Conservation (phyloP, 2,888 invertebrate species). For the Apocheima hispidaria region DNA sequence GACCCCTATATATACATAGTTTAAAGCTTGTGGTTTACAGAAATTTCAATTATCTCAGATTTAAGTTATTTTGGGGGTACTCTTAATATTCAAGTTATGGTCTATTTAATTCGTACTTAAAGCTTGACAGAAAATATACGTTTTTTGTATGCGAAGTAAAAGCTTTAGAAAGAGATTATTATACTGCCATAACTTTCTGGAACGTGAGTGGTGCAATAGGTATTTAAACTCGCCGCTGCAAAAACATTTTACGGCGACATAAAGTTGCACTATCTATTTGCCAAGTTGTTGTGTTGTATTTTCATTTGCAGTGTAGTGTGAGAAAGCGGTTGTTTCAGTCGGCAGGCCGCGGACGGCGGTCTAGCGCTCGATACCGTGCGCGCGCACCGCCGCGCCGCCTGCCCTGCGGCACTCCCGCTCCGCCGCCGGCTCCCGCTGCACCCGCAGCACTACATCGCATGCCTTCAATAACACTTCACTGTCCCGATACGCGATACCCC, state of each 20-base stretch:
- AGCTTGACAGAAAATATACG: not conserved
- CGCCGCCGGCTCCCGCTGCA: constrained; percentile 41
- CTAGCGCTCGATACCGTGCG: constrained; percentile 72
- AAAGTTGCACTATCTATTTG: constrained; percentile 43
- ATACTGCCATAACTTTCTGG: constrained; percentile 20
- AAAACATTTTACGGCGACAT: constrained; percentile 42
- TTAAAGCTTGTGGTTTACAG: constrained; percentile 23
- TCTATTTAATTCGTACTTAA: constrained; percentile 13
- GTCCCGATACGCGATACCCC: constrained; percentile 11
- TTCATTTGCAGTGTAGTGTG: constrained; percentile 38
- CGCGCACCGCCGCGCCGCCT: constrained; percentile 61
- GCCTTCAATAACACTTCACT: constrained; percentile 16
- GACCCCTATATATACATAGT: constrained; percentile 28
- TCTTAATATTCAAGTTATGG: constrained; percentile 17
- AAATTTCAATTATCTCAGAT: constrained; percentile 15
- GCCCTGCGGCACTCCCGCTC: constrained; percentile 54
- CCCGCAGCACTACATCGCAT: constrained; percentile 24
- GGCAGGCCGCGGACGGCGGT: constrained; percentile 42
- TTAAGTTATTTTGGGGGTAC: constrained; percentile 16
- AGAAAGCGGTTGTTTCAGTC: constrained; percentile 37
- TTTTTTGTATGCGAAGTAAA: not conserved
- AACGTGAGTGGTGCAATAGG: constrained; percentile 26
- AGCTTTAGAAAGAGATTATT: constrained; percentile 14
- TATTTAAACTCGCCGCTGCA: constrained; percentile 29
- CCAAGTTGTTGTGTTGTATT: constrained; percentile 37